Conservation (phyloP, 2,797 vertebrate species). For the Menidia menidia region DNA sequence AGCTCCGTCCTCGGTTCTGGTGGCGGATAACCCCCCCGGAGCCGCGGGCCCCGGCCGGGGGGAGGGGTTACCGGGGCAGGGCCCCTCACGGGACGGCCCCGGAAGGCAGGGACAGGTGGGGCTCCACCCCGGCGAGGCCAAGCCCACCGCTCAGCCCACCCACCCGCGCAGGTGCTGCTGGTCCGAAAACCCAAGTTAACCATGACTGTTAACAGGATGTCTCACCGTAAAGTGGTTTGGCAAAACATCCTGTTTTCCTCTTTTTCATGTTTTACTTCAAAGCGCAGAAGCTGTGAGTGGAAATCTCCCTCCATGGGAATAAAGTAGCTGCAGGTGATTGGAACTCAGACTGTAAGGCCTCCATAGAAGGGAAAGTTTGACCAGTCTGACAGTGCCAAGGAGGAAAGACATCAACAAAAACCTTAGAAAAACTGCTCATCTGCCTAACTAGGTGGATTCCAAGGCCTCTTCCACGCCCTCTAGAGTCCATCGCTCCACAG, state of each 20-base stretch:
- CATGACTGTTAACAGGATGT: no score
- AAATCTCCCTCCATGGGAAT: no score
- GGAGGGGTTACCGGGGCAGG: slow-evolving; percentile 12
- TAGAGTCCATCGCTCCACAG: neutral
- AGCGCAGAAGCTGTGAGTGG: no score
- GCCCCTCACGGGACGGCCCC: neutral
- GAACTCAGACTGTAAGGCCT: no score
- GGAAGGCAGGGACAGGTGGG: slow-evolving; percentile 21
- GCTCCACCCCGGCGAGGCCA: neutral
- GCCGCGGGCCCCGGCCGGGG: slow-evolving; percentile 3
- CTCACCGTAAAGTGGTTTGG: no score
- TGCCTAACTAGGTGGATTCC: neutral
- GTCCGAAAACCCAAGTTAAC: no score
- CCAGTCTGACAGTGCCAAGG: neutral
- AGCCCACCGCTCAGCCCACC: slow-evolving; percentile 15
- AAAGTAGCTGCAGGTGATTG: no score
- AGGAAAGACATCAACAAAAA: no score
- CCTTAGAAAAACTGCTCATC: neutral
- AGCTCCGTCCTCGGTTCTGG: slow-evolving; percentile 9
- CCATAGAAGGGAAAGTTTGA: neutral
- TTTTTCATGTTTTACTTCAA: no score
- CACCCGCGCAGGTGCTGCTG: no score
- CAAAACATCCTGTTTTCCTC: no score
- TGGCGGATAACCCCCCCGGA: neutral
- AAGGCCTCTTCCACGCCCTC: neutral